Conservation (phyloP, 2,113 vertebrate species). For the Chamaea fasciata region DNA sequence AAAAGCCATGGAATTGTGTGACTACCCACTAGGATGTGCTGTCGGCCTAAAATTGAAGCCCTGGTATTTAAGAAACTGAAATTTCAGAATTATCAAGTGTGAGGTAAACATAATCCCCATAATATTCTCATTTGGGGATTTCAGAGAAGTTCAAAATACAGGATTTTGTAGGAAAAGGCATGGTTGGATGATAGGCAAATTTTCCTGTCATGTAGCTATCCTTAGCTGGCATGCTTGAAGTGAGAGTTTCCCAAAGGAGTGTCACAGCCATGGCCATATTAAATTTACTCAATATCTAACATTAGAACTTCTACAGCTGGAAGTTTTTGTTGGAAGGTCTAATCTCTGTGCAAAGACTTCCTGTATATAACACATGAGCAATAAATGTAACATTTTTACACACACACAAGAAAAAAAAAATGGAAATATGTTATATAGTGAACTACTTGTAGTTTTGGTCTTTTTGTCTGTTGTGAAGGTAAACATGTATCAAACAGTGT, state of each 20-base stretch:
- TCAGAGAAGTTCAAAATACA: neutral
- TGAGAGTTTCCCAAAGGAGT: neutral
- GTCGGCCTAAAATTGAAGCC: constrained; percentile 39
- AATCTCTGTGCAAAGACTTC: neutral
- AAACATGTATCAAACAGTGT: neutral
- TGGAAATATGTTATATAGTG: neutral
- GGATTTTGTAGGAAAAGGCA: neutral
- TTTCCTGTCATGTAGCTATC: neutral
- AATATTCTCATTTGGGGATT: neutral
- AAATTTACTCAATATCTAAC: neutral
- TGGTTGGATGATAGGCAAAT: neutral
- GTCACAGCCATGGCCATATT: neutral
- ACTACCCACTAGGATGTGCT: constrained; percentile 69
- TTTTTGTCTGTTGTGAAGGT: neutral
- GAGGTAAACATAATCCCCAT: neutral
- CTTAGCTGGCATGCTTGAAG: neutral
- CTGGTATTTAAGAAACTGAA: neutral
- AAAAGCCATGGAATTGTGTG: neutral
- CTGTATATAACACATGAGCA: neutral
- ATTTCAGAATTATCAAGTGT: neutral
- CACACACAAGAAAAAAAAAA: neutral
- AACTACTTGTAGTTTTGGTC: neutral
- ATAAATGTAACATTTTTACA: neutral
- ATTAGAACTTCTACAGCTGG: neutral
- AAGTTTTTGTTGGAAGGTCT: neutral